Conservation (phyloP, 2,113 vertebrate genomes). For the Aviceda subcristata region DNA sequence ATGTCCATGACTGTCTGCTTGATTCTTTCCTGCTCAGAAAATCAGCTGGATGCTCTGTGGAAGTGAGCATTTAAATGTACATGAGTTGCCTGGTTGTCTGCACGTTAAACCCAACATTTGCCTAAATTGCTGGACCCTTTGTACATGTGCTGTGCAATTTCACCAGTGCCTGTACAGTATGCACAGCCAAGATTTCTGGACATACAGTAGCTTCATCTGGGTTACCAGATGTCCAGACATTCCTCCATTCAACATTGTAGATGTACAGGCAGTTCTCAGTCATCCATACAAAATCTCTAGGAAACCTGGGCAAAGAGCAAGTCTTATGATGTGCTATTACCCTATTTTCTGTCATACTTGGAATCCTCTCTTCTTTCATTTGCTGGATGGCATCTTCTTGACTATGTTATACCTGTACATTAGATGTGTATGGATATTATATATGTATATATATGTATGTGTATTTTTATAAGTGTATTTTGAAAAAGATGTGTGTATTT, state of each 20-base stretch:
- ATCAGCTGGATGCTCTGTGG: background rate
- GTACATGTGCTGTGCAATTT: background rate
- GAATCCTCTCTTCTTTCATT: background rate
- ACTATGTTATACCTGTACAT: background rate
- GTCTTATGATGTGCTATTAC: background rate
- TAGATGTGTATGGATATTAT: background rate
- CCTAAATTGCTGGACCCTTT: background rate
- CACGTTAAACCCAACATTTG: background rate
- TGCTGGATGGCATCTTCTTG: background rate
- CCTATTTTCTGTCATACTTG: background rate
- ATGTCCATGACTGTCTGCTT: background rate
- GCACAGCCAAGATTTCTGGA: background rate
- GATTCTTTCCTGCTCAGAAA: background rate
- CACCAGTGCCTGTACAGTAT: background rate
- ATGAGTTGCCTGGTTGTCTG: background rate
- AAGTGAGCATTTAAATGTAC: background rate
- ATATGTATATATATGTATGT: background rate
- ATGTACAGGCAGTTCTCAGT: background rate
- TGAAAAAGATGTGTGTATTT: background rate
- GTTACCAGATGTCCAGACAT: background rate
- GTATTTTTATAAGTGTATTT: background rate
- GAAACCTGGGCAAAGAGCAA: background rate
- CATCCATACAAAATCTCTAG: background rate
- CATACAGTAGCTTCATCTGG: background rate
- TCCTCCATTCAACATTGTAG: background rate